Evolutionary conservation across 2,113 vertebrate species (phyloP), one percentile per base, ranked within the genome.

Genomic region (Nettapus auritus): DNA sequence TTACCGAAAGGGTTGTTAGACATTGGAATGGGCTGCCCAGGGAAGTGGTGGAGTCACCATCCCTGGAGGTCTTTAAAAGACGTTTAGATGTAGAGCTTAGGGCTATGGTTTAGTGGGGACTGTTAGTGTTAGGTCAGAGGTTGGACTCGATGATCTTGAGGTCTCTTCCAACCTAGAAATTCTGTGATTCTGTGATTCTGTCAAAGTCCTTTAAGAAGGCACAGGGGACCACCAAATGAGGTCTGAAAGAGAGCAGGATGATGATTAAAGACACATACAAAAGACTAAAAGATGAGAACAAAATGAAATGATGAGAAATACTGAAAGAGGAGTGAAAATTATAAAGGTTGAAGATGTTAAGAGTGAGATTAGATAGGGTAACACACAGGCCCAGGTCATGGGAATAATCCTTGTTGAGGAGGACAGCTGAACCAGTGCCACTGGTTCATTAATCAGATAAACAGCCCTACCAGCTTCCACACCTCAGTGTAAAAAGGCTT

Each of bases 391-490:
- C 21, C 42, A 68, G 22, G 14, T 38, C 36, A 71, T 1, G 5
- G 42, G 22, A 86, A 70, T 50, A 62, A 66, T 36, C 36, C 15
- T 34, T 59, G 16, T 21, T 34, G 40, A 57, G 40, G 14, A 70
- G 14, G 44, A 66, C 44, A 88, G 90, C 9, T 17, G 31, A 95
- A 95, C 95, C 88, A 80, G 90, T 26, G 59, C 36, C 46, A 88
- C 90, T 36, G 42, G 86, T 93, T 95, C 64, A 66, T 68, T 69
- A 88, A 69, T 62, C 21, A 90, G 57, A 77, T 59, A 18, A 89
- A 90, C 28, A 83, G 13, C 34, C 66, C 67, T 59, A 82, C 56
- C 8, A 84, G 52, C 73, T 92, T 85, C 69, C 86, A 82, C 46
- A 76, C 40, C 82, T 76, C 34, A 18, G 12, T 20, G 9, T 67